Base-by-base conservation (phyloP, 1,140 invertebrate species). In the Araneus ventricosus region DNA sequence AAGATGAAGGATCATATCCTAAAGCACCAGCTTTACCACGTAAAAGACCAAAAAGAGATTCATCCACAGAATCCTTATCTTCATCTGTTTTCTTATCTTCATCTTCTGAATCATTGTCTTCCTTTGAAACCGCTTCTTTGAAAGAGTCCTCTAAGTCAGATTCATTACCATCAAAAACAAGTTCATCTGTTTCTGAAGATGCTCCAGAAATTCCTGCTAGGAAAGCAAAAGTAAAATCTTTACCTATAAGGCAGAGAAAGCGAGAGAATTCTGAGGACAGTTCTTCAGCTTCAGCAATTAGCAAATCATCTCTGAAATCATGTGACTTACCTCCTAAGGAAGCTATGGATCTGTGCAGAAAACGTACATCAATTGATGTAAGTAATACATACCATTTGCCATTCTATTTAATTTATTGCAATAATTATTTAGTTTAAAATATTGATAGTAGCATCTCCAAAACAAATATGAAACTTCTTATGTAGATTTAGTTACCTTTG, bases 361-460 rank as follows among this genome's bases (percentile, higher is more conserved):
- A 93, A 75, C 79, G 91, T 24, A 22, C 82, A 37, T 93, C 91
- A 6, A 93, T 93, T 41, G 91, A 93, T 88, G 91, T 93, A 93
- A 93, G 91, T 93, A 75, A 27, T 5, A 4, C 3, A 37, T 14
- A 37, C 30, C 5, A 4, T 34, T 4, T 37, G 20, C 37, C 17
- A 52, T 17, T 4, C 4, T 52, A 14, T 4, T 52, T 52, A 52
- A 52, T 52, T n/a, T 52, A 14, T 17, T 52, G 0, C 8, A 52
- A 52, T 17, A 52, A 52, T 52, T 52, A 1, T 52, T 52, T 4
- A 45, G 10, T 52, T 2, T 52, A 52, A 14, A 17, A 52, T 52
- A 52, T 52, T 45, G 10, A 45, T 45, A 45, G 41, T 52, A n/a
- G n/a, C n/a, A n/a, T n/a, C n/a, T 52, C 2, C 45, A 52, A 14